phyloP scores from a whole-genome alignment of 2,888 invertebrate species.

The Biston betularia region DNA sequence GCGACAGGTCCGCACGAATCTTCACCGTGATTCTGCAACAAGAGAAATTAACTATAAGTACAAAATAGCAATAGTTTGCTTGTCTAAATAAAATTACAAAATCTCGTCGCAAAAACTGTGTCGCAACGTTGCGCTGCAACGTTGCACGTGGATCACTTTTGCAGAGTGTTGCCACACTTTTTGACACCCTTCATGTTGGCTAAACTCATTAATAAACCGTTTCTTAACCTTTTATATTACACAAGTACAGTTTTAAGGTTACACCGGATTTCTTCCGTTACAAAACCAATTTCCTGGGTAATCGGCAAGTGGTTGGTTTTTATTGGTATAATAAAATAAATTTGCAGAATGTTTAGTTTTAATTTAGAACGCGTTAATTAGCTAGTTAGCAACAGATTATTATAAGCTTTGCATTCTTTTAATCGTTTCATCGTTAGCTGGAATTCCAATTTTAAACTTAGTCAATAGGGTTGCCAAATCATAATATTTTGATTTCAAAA shows the following conservation, averaged over 20 bases:
- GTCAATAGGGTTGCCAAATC: slow-evolving; percentile 50
- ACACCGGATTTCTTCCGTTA: slow-evolving; percentile 71
- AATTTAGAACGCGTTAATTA: slow-evolving; percentile 15
- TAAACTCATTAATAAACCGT: slow-evolving; percentile 72
- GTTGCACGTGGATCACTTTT: slow-evolving; percentile 75
- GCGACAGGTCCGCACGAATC: slow-evolving; percentile 80
- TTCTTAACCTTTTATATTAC: slow-evolving; percentile 70
- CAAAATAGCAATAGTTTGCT: slow-evolving; percentile 59
- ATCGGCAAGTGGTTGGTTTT: slow-evolving; percentile 46
- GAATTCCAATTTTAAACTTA: slow-evolving; percentile 34
- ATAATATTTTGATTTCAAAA: slow-evolving; percentile 61
- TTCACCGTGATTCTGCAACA: slow-evolving; percentile 81
- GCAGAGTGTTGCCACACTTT: slow-evolving; percentile 73
- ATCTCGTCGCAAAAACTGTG: slow-evolving; percentile 74
- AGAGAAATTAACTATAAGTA: slow-evolving; percentile 66
- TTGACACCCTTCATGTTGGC: slow-evolving; percentile 74
- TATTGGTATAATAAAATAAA: slow-evolving; percentile 43
- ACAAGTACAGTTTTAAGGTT: slow-evolving; percentile 65
- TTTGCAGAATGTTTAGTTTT: slow-evolving; percentile 46
- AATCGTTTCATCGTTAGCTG: slow-evolving; percentile 20
- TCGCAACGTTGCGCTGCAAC: slow-evolving; percentile 74
- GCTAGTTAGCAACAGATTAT: slow-evolving; percentile 8
- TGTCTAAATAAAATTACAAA: slow-evolving; percentile 70
- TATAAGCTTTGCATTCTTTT: not conserved
- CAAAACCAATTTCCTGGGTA: slow-evolving; percentile 63